These are phyloP conservation scores for Hephaestus fuliginosus DNA, from an alignment of 2,797 vertebrate species.

Conservation along the genomic window DNA sequence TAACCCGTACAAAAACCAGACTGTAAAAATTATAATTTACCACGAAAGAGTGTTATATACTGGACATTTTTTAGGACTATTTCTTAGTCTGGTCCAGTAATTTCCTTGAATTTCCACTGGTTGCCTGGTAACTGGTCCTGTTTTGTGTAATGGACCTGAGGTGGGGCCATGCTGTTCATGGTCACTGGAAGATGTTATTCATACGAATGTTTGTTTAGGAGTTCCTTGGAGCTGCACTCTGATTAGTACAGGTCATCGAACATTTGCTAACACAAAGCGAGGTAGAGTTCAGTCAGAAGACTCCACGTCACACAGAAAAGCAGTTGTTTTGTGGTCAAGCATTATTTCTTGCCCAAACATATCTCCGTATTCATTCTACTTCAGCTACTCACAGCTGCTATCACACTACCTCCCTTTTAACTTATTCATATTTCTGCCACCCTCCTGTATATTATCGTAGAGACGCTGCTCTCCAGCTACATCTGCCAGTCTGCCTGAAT, in stretches of 20 bases:
- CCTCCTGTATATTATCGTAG: conserved; percentile 13
- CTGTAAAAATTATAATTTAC: not conserved
- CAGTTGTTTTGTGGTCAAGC: not conserved
- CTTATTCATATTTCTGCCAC: conserved; percentile 26
- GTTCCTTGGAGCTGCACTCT: not conserved
- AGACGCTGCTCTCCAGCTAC: conserved; percentile 24
- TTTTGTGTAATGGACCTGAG: conserved; percentile 1
- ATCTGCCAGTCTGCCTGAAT: conserved; percentile 40
- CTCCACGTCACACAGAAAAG: not conserved
- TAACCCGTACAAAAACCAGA: not conserved
- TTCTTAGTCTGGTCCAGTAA: not conserved
- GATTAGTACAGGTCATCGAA: not conserved
- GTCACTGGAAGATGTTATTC: not conserved
- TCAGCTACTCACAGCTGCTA: too few relatives aligned
- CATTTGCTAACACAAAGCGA: not conserved
- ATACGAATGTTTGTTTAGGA: not conserved
- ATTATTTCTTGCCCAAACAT: not conserved
- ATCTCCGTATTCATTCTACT: not conserved
- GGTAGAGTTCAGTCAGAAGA: not conserved
- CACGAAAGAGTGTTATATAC: not conserved
- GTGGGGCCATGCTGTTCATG: not conserved
- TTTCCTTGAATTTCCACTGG: not conserved
- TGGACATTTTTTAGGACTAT: not conserved
- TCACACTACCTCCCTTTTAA: not conserved
- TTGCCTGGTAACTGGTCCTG: conserved; percentile 36